A percentile compares a stretch with the other conserved stretches of the same genome.
Conservation (phyloP, 2,888 invertebrate species). For the Altica lythri region DNA sequence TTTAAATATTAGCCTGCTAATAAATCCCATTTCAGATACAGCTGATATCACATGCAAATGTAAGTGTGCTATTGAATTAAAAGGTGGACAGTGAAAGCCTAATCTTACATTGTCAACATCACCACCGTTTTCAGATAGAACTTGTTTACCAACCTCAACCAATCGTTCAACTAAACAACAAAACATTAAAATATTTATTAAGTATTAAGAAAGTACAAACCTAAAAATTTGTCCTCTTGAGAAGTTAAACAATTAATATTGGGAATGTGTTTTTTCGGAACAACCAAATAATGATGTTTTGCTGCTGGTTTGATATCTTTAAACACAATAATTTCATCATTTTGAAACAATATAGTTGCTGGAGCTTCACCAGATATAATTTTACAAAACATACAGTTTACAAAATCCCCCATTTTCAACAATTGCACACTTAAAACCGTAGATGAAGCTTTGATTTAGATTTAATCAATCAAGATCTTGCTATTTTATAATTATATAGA, state of each 20-base stretch:
- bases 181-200: too few species aligned
- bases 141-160: conserved; percentile 61
- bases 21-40: conserved; percentile 70
- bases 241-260: conserved; percentile 71
- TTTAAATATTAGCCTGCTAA: conserved; percentile 69
- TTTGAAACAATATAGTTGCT: conserved; percentile 70
- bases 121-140: conserved; percentile 60
- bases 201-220: conserved; percentile 60
- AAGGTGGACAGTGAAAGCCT: conserved; percentile 94
- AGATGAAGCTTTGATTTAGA: too few species aligned
- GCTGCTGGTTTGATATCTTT: conserved; percentile 83
- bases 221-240: conserved; percentile 67
- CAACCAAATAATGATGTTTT: conserved; percentile 76
- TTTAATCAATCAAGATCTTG: too few species aligned
- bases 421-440: too few species aligned
- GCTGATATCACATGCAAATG: conserved; percentile 89
- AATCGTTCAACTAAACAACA: conserved; percentile 67
- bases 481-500: too few species aligned
- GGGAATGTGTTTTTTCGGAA: conserved; percentile 77
- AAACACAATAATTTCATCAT: conserved; percentile 78
- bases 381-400: conserved; percentile 74
- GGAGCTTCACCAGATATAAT: conserved; percentile 67
- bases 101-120: conserved; percentile 58
- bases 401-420: background rate
- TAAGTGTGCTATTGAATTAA: conserved; percentile 78